Conservation (phyloP, 2,888 invertebrate genomes). For the Celastrina argiolus region DNA sequence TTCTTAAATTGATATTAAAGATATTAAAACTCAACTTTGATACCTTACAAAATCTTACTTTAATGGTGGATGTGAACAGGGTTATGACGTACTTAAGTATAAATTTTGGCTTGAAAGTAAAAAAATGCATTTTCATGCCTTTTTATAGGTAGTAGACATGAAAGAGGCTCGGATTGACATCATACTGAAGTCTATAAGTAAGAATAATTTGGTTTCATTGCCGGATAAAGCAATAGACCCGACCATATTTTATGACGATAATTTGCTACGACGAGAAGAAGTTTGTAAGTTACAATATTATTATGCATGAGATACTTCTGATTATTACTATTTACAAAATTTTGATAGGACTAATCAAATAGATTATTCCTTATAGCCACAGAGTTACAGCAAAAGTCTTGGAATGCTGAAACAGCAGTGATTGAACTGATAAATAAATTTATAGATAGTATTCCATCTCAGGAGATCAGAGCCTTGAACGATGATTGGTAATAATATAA, state of each 20-base stretch:
- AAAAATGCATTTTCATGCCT: neutral
- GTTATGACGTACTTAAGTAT: too few species aligned
- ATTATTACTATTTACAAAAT: neutral
- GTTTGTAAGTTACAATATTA: constrained; percentile 50
- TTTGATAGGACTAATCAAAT: neutral
- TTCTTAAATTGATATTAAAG: too few species aligned
- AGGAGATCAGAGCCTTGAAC: constrained; percentile 76
- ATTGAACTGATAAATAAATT: constrained; percentile 88
- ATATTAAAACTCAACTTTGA: too few species aligned
- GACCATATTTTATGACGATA: constrained; percentile 79
- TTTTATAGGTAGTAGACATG: constrained; percentile 80
- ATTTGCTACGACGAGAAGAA: constrained; percentile 74
- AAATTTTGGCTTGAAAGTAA: neutral
- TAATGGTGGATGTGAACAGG: too few species aligned
- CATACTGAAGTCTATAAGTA: constrained; percentile 80
- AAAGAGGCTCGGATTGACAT: constrained; percentile 86
- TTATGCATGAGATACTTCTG: neutral
- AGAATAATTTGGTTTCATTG: constrained; percentile 79
- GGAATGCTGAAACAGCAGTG: constrained; percentile 84
- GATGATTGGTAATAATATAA: constrained; percentile 73
- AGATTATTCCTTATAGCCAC: constrained; percentile 42
- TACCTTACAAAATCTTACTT: too few species aligned
- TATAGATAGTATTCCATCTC: constrained; percentile 79
- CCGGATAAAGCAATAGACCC: constrained; percentile 81
- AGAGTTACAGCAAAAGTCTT: constrained; percentile 65